Evolutionary conservation across 2,797 vertebrate genomes (phyloP).

Genomic region (Thaleichthys pacificus): DNA sequence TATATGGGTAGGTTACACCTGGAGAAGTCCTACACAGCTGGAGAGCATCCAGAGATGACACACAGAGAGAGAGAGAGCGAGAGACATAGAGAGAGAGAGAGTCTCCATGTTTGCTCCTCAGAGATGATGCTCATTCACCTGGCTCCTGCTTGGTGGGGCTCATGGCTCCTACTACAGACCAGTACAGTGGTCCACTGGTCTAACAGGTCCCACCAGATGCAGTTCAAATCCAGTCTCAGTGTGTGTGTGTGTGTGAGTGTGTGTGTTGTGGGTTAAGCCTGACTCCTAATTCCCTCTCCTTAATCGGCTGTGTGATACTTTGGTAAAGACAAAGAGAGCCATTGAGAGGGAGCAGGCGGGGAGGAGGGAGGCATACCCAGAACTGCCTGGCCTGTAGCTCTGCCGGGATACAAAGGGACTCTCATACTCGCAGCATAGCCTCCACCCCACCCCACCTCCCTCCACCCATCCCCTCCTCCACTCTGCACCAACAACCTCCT

Average conservation of each 20-base stretch:
- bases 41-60: too few species aligned
- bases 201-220: background rate
- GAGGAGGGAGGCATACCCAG: slow-evolving; percentile 58
- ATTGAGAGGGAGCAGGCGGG: slow-evolving; percentile 65
- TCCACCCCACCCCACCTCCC: slow-evolving; percentile 19
- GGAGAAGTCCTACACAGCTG: too few species aligned
- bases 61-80: too few species aligned
- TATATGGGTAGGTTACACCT: background rate
- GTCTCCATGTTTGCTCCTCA: background rate
- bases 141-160: background rate
- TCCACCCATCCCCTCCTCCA: slow-evolving; percentile 1
- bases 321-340: slow-evolving; percentile 75
- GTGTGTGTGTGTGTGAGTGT: slow-evolving; percentile 34
- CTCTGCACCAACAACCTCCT: slow-evolving; percentile 17
- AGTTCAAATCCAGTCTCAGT: slow-evolving; percentile 1
- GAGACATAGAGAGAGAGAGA: too few species aligned
- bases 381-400: slow-evolving; percentile 67
- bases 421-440: slow-evolving; percentile 58
- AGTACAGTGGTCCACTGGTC: background rate
- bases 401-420: slow-evolving; percentile 70
- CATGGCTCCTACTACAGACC: background rate
- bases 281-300: slow-evolving; percentile 79
- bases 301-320: slow-evolving; percentile 82
- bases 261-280: slow-evolving; percentile 60
- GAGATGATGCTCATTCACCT: background rate